phyloP scores from a whole-genome alignment of 2,113 vertebrate species.

The Tychaedon coryphoeus region DNA sequence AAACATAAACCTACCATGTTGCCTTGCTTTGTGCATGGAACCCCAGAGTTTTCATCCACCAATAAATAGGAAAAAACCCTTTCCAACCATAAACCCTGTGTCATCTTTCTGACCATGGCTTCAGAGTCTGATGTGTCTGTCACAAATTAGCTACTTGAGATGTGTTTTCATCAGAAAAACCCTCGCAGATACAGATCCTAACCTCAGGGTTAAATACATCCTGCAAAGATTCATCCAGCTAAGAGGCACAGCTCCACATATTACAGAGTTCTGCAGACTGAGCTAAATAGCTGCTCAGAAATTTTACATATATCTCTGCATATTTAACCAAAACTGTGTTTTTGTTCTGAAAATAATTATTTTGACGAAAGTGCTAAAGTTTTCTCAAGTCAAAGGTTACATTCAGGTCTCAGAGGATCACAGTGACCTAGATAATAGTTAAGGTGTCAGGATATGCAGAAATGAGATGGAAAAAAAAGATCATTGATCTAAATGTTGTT shows the following conservation, averaged over 20 bases:
- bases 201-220: background rate
- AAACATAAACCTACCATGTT: background rate
- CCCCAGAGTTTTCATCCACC: accelerated
- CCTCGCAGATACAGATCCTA: background rate
- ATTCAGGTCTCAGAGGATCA: background rate
- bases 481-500: background rate
- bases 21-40: background rate
- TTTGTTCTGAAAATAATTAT: background rate
- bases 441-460: background rate
- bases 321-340: background rate
- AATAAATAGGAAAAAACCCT: background rate
- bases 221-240: background rate
- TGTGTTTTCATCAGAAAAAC: background rate
- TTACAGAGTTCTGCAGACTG: background rate
- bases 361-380: background rate
- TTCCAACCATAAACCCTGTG: background rate
- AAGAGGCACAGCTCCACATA: background rate
- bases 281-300: background rate
- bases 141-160: background rate
- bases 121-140: background rate
- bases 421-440: background rate
- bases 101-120: background rate
- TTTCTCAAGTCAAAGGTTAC: background rate
- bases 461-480: background rate
- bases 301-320: background rate